phyloP scores from a whole-genome alignment of 1,140 invertebrate genomes.

The Lepidotrigona ventralis region DNA sequence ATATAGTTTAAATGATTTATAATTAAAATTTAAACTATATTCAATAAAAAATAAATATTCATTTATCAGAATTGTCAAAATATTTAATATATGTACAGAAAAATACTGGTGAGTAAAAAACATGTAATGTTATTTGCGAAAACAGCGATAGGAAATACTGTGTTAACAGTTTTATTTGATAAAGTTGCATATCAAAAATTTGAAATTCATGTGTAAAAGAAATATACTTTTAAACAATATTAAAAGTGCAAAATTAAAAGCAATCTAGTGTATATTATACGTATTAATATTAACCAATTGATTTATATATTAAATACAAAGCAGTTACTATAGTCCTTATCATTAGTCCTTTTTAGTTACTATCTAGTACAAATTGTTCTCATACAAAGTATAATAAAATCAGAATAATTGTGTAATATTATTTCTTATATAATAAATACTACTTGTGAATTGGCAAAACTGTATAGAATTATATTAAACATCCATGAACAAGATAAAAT shows the following conservation, averaged over 20 bases:
- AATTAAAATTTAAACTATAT: slow-evolving; percentile 30
- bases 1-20: slow-evolving; percentile 43
- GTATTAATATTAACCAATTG: slow-evolving; percentile 14
- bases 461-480: slow-evolving; percentile 11
- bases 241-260: slow-evolving; percentile 27
- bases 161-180: slow-evolving; percentile 18
- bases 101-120: slow-evolving; percentile 48
- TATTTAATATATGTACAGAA: slow-evolving; percentile 38
- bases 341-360: slow-evolving; percentile 2
- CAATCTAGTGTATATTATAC: slow-evolving; percentile 20
- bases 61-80: slow-evolving; percentile 17
- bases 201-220: slow-evolving; percentile 14
- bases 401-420: slow-evolving; percentile 21
- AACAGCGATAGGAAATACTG: slow-evolving; percentile 21
- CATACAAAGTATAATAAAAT: slow-evolving; percentile 52
- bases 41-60: slow-evolving; percentile 3
- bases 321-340: slow-evolving; percentile 15
- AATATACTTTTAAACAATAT: slow-evolving; percentile 32
- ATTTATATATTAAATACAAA: slow-evolving; percentile 15
- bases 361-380: slow-evolving; percentile 37
- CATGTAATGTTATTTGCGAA: slow-evolving; percentile 39
- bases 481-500: background rate
- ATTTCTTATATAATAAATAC: slow-evolving; percentile 35
- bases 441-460: background rate
- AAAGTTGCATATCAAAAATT: slow-evolving; percentile 29